A percentile compares a stretch with the other conserved stretches of the same genome.
Evolutionary conservation across 2,113 vertebrate genomes (phyloP).

Genomic region (Genyomyrus donnyi): DNA sequence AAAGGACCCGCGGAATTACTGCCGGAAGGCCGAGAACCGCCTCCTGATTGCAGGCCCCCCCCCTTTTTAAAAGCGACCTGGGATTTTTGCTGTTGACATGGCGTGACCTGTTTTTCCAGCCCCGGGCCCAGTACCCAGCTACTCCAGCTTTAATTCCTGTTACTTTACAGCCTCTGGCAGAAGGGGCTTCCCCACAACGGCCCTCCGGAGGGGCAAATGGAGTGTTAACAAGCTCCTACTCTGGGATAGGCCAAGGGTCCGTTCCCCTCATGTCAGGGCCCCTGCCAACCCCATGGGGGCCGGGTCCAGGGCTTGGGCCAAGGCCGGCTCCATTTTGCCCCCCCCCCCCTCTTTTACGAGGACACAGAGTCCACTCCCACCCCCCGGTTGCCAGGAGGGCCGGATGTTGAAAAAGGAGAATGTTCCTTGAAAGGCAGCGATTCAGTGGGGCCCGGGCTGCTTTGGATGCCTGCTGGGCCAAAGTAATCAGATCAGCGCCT

Average conservation of each 20-base stretch:
- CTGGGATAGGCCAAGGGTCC: conserved; percentile 24
- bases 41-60: not conserved
- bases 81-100: not conserved
- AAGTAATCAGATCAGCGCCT: conserved; percentile 67
- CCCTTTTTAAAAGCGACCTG: not conserved
- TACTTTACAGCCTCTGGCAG: conserved; percentile 36
- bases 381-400: conserved; percentile 47
- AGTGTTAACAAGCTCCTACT: conserved; percentile 47
- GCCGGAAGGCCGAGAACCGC: not conserved
- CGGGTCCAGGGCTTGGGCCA: not conserved
- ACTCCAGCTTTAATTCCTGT: conserved; percentile 20
- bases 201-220: conserved; percentile 33
- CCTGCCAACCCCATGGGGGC: not conserved
- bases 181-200: conserved; percentile 20
- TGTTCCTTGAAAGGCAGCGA: conserved; percentile 61
- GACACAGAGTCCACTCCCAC: conserved; percentile 35
- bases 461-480: conserved; percentile 48
- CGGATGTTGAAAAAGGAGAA: conserved; percentile 51
- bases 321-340: conserved; percentile 20
- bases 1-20: not conserved
- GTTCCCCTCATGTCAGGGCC: conserved; percentile 3
- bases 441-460: conserved; percentile 57
- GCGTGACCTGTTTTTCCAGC: not conserved
- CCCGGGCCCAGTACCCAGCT: not conserved
- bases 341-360: conserved; percentile 35